phyloP scores from a whole-genome alignment of 1,140 invertebrate species.

The Drusus annulatus region DNA sequence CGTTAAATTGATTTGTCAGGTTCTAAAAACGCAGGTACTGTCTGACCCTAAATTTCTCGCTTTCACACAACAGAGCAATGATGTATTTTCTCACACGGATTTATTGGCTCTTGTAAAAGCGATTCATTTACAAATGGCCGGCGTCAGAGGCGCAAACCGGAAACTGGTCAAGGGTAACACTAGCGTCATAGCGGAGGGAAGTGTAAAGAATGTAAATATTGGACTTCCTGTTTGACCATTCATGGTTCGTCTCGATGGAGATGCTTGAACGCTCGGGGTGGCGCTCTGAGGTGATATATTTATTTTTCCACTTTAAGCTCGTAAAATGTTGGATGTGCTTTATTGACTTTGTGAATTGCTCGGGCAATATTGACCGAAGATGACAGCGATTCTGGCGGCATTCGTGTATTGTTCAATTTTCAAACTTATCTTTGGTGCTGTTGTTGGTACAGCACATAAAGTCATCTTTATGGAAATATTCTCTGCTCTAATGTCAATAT shows the following conservation, averaged over 20 bases:
- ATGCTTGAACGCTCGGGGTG: slow-evolving; percentile 33
- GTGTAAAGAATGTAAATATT: slow-evolving; percentile 45
- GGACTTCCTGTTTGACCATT: slow-evolving; percentile 52
- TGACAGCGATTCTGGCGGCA: slow-evolving; percentile 32
- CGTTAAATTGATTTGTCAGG: background rate
- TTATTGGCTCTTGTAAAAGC: slow-evolving; percentile 16
- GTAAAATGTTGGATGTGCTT: slow-evolving; percentile 30
- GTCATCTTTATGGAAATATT: slow-evolving; percentile 6
- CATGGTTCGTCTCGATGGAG: background rate
- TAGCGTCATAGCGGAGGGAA: background rate
- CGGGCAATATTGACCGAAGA: slow-evolving; percentile 28
- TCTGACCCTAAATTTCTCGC: background rate
- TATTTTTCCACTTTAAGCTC: slow-evolving; percentile 3
- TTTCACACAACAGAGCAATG: slow-evolving; percentile 6
- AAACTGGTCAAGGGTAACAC: slow-evolving; percentile 34
- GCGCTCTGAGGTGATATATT: slow-evolving; percentile 50
- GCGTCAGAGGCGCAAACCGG: slow-evolving; percentile 17
- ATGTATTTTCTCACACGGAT: slow-evolving; percentile 17
- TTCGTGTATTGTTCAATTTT: slow-evolving; percentile 29
- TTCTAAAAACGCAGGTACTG: background rate
- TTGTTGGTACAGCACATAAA: slow-evolving; percentile 22
- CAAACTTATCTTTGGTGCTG: slow-evolving; percentile 16
- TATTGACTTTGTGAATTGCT: slow-evolving; percentile 12
- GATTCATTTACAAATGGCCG: slow-evolving; percentile 27
- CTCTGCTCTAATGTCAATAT: slow-evolving; percentile 18